Evolutionary conservation across 64 coral and sea anemone species (phyloP).

Genomic region (Trachythela sp.): DNA sequence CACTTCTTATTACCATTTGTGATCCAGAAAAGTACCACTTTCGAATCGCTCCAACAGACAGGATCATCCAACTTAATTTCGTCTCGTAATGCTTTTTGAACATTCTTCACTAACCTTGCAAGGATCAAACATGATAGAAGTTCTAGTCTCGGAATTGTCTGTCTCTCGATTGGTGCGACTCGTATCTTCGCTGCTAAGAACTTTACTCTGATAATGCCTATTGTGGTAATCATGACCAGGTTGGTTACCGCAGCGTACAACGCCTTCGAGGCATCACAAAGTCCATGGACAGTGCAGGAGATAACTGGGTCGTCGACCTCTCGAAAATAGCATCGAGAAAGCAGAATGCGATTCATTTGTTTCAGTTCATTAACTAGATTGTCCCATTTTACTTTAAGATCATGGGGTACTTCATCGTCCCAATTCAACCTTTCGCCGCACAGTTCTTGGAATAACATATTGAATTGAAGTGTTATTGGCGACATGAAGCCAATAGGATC

Average conservation of each 20-base stretch:
- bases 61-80: too few species aligned
- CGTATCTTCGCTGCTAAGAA: conserved; percentile 19
- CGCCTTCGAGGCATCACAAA: conserved; percentile 15
- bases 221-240: neutral
- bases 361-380: neutral
- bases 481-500: conserved; percentile 22
- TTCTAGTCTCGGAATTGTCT: too few species aligned
- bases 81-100: too few species aligned
- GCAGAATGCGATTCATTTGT: neutral
- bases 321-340: conserved; percentile 24
- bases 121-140: too few species aligned
- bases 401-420: neutral
- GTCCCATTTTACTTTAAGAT: neutral
- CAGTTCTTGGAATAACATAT: conserved; percentile 30
- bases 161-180: neutral
- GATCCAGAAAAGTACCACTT: neutral
- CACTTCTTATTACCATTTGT: neutral
- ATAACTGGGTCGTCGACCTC: neutral
- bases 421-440: neutral
- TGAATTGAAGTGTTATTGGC: conserved; percentile 17
- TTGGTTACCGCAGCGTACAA: neutral
- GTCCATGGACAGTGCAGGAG: neutral
- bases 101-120: too few species aligned
- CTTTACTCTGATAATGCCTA: neutral
- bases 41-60: too few species aligned